Evolutionary conservation across 1,140 invertebrate genomes (phyloP).

Genomic region (Dolichoris vasculosae): DNA sequence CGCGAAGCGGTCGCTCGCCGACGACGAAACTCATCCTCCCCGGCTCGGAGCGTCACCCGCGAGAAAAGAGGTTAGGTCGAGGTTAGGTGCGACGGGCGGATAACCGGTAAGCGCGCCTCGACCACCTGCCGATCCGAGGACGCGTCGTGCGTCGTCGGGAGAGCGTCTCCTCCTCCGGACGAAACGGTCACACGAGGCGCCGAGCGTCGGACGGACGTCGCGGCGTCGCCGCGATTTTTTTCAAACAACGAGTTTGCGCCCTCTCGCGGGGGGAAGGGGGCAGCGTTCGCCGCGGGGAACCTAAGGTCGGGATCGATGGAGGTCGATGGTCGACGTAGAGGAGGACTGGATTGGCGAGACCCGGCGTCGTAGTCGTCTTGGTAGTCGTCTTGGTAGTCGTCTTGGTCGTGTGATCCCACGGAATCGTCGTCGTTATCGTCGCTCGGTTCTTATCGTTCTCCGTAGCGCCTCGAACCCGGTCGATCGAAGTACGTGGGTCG

Average conservation of each 20-base stretch:
- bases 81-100: neutral
- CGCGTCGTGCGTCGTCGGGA: too few species aligned
- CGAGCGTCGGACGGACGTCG: neutral
- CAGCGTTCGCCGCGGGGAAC: too few species aligned
- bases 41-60: too few species aligned
- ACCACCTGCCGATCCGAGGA: conserved; percentile 16
- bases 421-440: neutral
- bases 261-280: conserved; percentile 4
- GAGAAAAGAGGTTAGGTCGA: too few species aligned
- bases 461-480: too few species aligned
- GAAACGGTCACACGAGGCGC: neutral
- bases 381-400: too few species aligned
- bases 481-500: neutral
- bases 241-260: conserved; percentile 24
- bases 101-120: neutral
- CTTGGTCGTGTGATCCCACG: too few species aligned
- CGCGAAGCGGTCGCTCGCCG: neutral
- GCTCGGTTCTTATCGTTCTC: neutral
- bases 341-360: neutral
- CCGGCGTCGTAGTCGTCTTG: too few species aligned
- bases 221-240: conserved; percentile 48
- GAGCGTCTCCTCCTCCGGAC: neutral
- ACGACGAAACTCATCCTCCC: conserved; percentile 8
- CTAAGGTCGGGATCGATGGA: neutral
- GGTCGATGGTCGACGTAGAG: neutral